phyloP scores from a whole-genome alignment of 2,797 vertebrate species.

The Remorina albescens region DNA sequence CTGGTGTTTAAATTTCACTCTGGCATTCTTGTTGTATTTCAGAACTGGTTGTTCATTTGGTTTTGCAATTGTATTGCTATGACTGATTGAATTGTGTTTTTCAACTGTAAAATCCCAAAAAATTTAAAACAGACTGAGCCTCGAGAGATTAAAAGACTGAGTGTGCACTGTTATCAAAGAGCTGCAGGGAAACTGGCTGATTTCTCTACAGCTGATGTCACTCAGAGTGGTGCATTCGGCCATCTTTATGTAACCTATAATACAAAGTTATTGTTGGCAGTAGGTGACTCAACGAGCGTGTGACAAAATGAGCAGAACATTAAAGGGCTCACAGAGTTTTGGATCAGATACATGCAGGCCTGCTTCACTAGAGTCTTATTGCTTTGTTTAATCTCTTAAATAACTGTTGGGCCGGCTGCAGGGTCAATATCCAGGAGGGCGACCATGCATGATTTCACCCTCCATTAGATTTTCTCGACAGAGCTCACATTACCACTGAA shows the following conservation, averaged over 20 bases:
- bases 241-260: background rate
- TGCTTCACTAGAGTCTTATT: background rate
- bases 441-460: background rate
- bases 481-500: background rate
- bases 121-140: background rate
- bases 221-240: background rate
- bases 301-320: background rate
- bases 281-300: background rate
- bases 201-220: background rate
- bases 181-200: background rate
- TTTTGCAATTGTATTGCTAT: background rate
- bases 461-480: background rate
- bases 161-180: background rate
- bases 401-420: background rate
- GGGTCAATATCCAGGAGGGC: background rate
- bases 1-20: background rate
- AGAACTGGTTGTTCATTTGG: background rate
- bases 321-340: background rate
- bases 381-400: slow-evolving; percentile 1
- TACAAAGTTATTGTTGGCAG: background rate
- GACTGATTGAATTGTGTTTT: background rate
- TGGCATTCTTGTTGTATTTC: background rate
- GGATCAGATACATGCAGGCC: background rate
- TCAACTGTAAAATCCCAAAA: background rate
- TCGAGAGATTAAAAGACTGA: background rate